These are phyloP conservation scores for Myotis brandtii DNA, from an alignment of 2,113 vertebrate species.

Conservation along the genomic window DNA sequence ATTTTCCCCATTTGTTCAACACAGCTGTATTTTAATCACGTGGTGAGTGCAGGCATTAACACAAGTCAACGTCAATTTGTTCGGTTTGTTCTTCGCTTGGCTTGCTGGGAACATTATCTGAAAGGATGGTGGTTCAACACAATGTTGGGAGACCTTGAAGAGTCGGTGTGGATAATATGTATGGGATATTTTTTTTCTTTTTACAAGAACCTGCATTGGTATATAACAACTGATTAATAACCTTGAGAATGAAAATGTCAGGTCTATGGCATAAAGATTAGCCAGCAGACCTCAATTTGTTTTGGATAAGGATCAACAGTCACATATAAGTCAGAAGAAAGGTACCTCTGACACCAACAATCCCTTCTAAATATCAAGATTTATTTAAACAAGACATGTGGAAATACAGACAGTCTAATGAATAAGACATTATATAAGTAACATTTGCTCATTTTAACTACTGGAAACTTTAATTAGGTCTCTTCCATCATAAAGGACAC, in stretches of 20 bases:
- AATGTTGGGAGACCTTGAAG: not conserved
- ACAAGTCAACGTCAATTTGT: not conserved
- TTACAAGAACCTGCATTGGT: not conserved
- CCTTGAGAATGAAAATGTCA: constrained; percentile 72
- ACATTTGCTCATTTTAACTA: constrained; percentile 71
- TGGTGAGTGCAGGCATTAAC: not conserved
- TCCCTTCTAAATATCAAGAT: constrained; percentile 72
- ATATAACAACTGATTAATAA: constrained; percentile 58
- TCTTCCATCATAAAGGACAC: not conserved
- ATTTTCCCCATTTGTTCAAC: not conserved
- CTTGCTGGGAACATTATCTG: not conserved
- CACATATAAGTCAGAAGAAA: constrained; percentile 20
- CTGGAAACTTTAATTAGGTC: constrained; percentile 48
- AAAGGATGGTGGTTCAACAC: not conserved
- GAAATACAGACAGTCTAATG: constrained; percentile 49
- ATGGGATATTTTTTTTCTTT: not conserved
- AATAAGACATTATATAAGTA: constrained; percentile 57
- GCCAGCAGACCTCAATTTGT: constrained; percentile 65
- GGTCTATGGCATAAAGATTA: constrained; percentile 42
- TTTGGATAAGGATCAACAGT: constrained; percentile 70
- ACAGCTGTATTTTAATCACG: not conserved
- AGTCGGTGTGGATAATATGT: not conserved
- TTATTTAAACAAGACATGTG: constrained; percentile 46
- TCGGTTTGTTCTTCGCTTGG: not conserved
- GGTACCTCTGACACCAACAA: constrained; percentile 16